Evolutionary conservation across 1,140 invertebrate species (phyloP), one percentile per base, ranked within the genome.

Genomic region (Drosophila tropicalis): DNA sequence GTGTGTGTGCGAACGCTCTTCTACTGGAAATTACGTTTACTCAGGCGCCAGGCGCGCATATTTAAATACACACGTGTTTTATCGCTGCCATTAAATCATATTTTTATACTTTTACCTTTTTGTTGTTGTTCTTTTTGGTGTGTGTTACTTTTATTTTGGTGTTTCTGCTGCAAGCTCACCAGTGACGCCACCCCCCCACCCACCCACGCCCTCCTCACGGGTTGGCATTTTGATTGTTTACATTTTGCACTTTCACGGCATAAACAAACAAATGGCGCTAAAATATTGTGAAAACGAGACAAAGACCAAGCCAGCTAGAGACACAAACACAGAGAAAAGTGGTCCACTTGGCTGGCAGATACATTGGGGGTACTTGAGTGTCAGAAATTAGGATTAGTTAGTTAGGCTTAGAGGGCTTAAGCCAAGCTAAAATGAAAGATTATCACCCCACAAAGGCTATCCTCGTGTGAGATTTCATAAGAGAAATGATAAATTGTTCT

Each of bases 51-150:
- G 79, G 76, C 86, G 90, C 81, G 81, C 81, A 90, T 91, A 91
- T 91, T 91, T 91, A 91, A 91, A 91, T 91, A 90, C 82, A 91
- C 90, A 91, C 91, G 91, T 91, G 91, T 91, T 91, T 91, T 91
- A 91, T 91, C 91, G 82, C 91, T 79, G 80, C 82, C 89, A 91
- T 91, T 91, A 91, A 91, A 91, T 91, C 91, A 91, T 91, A 90
- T 91, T 91, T 84, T 90, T 91, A 90, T 85, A 90, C 86, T 91
- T 65, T 87, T 90, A 90, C 85, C 81, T 86, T 81, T 74, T 78
- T 69, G 56, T 56, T 54, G 36, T 41, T 62, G 47, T 36, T 54
- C 55, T 40, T 40, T 54, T 55, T 68, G 29, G 5, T 47, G 44
- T 29, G 29, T 29, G 29, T 29, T 29, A 29, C 7, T 47, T 9